A percentile compares a stretch with the other conserved stretches of the same genome.
Evolutionary conservation across 1,140 invertebrate species (phyloP).

Genomic region (Caenorhabditis elegans): DNA sequence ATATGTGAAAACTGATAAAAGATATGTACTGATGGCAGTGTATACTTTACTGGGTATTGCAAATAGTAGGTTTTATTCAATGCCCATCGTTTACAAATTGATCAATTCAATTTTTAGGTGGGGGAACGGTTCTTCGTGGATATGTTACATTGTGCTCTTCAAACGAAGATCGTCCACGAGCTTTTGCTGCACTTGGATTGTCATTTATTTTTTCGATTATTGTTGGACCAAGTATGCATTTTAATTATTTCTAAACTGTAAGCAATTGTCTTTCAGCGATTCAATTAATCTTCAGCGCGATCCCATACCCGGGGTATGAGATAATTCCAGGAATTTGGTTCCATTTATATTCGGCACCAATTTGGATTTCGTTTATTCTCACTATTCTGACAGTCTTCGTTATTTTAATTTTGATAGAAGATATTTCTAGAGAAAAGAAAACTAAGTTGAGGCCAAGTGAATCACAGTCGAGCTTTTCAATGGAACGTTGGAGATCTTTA

Average conservation of each 20-base stretch:
- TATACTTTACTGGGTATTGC: constrained; percentile 33
- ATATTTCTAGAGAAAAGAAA: background rate
- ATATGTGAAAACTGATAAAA: background rate
- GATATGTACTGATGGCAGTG: constrained; percentile 2
- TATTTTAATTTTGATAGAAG: background rate
- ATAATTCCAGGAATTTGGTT: background rate
- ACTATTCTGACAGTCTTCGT: background rate
- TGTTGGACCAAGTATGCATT: constrained; percentile 6
- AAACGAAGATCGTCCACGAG: background rate
- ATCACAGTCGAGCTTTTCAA: background rate
- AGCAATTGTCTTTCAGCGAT: too few relatives aligned
- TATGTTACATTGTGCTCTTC: constrained; percentile 25
- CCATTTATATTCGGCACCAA: background rate
- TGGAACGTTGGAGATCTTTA: background rate
- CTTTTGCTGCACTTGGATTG: background rate
- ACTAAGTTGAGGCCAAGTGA: background rate
- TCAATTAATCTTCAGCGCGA: background rate
- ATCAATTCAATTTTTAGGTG: too few relatives aligned
- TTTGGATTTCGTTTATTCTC: background rate
- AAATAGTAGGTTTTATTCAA: background rate
- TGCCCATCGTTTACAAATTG: too few relatives aligned
- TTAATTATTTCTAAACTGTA: too few relatives aligned
- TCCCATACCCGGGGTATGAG: background rate
- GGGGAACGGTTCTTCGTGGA: background rate
- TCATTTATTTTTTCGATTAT: constrained; percentile 33